Conservation (phyloP, 2,888 invertebrate genomes). For the Agrotis exclamationis region DNA sequence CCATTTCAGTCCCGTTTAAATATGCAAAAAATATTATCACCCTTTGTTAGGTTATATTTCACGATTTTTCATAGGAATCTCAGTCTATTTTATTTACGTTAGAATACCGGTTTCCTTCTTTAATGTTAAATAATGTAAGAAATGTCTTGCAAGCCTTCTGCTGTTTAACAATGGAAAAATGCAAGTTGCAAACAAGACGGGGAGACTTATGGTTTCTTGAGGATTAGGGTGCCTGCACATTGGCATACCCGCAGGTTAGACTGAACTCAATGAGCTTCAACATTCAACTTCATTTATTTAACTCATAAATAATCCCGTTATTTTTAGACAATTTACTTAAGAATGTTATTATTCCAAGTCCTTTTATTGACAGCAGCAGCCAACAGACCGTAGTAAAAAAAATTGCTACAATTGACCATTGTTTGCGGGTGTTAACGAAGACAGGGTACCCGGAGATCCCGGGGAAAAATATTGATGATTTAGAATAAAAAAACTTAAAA, state of each 20-base stretch:
- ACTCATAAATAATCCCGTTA: background rate
- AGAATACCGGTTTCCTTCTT: conserved; percentile 20
- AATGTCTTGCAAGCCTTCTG: conserved; percentile 36
- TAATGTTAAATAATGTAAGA: conserved; percentile 24
- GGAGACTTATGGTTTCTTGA: conserved; percentile 42
- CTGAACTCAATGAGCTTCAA: background rate
- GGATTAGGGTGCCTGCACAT: conserved; percentile 9
- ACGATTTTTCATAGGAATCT: conserved; percentile 28
- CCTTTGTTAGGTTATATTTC: conserved; percentile 39
- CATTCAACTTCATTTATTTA: background rate
- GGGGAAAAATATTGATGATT: too few species aligned
- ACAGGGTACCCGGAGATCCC: too few species aligned
- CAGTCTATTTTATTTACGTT: conserved; percentile 31
- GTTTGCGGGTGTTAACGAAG: too few species aligned
- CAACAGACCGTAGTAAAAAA: too few species aligned
- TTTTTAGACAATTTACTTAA: background rate
- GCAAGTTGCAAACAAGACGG: conserved; percentile 44
- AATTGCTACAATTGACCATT: too few species aligned
- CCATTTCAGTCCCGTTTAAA: conserved; percentile 38
- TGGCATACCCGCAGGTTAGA: too few species aligned
- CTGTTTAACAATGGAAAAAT: conserved; percentile 52
- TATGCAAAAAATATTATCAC: conserved; percentile 34
- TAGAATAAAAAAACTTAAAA: too few species aligned
- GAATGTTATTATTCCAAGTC: background rate
- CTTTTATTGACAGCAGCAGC: too few species aligned